These are phyloP conservation scores for Pogonocherus hispidulus DNA, from an alignment of 2,888 invertebrate genomes.

Conservation along the genomic window DNA sequence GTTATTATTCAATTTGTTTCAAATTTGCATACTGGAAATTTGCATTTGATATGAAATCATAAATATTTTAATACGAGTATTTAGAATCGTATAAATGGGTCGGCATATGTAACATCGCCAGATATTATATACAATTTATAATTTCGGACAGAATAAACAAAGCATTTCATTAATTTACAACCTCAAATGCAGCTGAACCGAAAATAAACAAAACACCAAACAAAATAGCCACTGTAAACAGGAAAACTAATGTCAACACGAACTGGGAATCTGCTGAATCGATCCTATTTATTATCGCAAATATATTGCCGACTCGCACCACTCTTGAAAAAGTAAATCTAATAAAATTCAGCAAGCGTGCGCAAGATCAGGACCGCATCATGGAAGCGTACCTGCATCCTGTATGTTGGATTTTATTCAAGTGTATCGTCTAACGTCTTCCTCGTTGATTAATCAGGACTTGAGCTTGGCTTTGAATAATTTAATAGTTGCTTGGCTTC, in stretches of 20 bases:
- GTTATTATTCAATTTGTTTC: constrained; percentile 38
- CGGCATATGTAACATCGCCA: constrained; percentile 56
- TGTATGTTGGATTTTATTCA: constrained; percentile 12
- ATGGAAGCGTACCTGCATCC: constrained; percentile 10
- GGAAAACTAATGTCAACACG: constrained; percentile 60
- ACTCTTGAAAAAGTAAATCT: constrained; percentile 50
- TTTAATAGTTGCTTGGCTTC: constrained; percentile 23
- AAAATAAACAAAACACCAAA: constrained; percentile 59
- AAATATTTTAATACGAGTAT: constrained; percentile 43
- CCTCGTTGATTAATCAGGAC: constrained; percentile 26
- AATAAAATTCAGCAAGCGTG: constrained; percentile 49
- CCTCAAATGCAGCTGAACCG: constrained; percentile 60
- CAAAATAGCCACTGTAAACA: constrained; percentile 59
- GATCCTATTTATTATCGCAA: constrained; percentile 56
- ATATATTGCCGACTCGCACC: constrained; percentile 48
- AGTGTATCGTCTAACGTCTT: constrained; percentile 2
- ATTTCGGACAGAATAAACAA: constrained; percentile 58
- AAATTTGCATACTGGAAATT: constrained; percentile 42
- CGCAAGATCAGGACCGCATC: constrained; percentile 16
- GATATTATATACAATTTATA: constrained; percentile 61
- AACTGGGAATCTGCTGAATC: constrained; percentile 59
- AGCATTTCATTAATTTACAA: constrained; percentile 61
- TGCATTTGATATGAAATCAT: constrained; percentile 40
- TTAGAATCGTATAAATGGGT: constrained; percentile 46
- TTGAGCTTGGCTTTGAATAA: constrained; percentile 26